Percentiles rank a stretch among this genome's conserved stretches.
These are phyloP conservation scores for Drosophila ohnishii DNA, from an alignment of 1,140 invertebrate genomes.

Conservation along the genomic window DNA sequence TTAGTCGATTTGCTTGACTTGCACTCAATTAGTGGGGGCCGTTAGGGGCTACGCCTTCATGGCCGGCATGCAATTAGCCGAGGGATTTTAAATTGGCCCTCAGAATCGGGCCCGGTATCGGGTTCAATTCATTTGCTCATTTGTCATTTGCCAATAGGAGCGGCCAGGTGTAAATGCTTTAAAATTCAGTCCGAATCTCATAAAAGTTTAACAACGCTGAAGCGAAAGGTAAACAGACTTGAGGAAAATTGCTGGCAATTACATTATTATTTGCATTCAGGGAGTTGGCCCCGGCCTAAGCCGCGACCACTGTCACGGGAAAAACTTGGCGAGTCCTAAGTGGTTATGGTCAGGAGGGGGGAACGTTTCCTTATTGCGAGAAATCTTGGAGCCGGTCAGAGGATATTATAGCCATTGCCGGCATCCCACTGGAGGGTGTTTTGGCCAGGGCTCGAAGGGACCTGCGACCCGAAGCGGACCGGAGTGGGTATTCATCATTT, in stretches of 20 bases:
- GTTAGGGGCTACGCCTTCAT: not conserved
- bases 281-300: slow-evolving; percentile 48
- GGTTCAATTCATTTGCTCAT: slow-evolving; percentile 51
- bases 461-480: too few species aligned
- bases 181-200: slow-evolving; percentile 53
- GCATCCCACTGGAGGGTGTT: slow-evolving; percentile 52
- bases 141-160: slow-evolving; percentile 26
- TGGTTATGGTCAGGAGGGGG: slow-evolving; percentile 48
- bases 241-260: slow-evolving; percentile 63
- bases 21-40: slow-evolving; percentile 65
- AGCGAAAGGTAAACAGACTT: slow-evolving; percentile 37
- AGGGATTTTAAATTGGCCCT: slow-evolving; percentile 38
- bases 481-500: slow-evolving; percentile 67
- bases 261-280: slow-evolving; percentile 74
- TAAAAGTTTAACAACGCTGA: slow-evolving; percentile 48
- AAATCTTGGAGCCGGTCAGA: slow-evolving; percentile 53
- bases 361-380: slow-evolving; percentile 56
- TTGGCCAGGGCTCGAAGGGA: slow-evolving; percentile 7
- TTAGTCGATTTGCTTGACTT: slow-evolving; percentile 68
- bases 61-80: slow-evolving; percentile 62
- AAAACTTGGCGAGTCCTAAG: slow-evolving; percentile 48
- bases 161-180: slow-evolving; percentile 65
- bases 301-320: slow-evolving; percentile 28
- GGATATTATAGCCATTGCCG: slow-evolving; percentile 60
- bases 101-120: not conserved